Evolutionary conservation across 2,888 invertebrate genomes (phyloP).

Genomic region (Nemoura dubitans): DNA sequence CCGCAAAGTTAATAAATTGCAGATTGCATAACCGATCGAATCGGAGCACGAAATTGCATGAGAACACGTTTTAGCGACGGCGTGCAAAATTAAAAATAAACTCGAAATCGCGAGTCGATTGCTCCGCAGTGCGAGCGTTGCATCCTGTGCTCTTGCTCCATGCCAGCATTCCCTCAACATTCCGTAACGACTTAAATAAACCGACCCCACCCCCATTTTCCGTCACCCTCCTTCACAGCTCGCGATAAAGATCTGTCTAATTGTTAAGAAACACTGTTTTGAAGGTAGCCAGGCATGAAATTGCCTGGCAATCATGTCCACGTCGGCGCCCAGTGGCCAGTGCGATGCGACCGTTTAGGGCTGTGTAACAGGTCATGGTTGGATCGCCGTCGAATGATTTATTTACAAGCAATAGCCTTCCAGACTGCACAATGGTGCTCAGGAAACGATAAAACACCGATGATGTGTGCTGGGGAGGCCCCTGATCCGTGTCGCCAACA

Average conservation of each 20-base stretch:
- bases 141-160: not conserved
- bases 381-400: not conserved
- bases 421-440: not conserved
- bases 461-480: not conserved
- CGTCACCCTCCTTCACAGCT: not conserved
- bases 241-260: not conserved
- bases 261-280: not conserved
- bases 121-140: not conserved
- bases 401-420: not conserved
- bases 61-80: not conserved
- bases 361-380: conserved; percentile 5
- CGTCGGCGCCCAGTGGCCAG: not conserved
- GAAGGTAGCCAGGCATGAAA: conserved; percentile 2
- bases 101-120: not conserved
- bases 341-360: not conserved
- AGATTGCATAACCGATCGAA: not conserved
- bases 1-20: not conserved
- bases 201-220: not conserved
- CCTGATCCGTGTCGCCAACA: not conserved
- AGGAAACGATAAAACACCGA: not conserved
- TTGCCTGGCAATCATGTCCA: not conserved
- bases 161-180: not conserved
- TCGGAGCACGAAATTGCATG: not conserved
- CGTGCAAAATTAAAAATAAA: not conserved
- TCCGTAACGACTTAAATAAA: not conserved